These are phyloP conservation scores for Rhineura floridana DNA, from an alignment of 2,113 vertebrate species.

Conservation along the genomic window DNA sequence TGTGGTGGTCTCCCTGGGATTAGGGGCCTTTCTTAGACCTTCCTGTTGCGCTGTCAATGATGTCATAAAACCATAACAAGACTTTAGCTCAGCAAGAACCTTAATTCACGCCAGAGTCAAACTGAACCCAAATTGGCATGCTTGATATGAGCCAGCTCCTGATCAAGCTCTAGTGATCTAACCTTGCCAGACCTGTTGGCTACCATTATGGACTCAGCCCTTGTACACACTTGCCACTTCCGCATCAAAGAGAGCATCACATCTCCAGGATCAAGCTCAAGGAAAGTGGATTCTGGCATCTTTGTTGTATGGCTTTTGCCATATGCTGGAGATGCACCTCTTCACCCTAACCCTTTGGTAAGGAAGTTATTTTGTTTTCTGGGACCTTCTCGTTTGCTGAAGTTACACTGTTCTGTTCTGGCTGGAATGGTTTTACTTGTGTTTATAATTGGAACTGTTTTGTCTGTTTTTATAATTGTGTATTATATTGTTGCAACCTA, in stretches of 20 bases:
- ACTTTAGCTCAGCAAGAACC: not conserved
- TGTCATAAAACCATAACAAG: not conserved
- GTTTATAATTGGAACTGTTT: too few relatives aligned
- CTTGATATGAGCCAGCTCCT: not conserved
- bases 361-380: too few relatives aligned
- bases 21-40: not conserved
- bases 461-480: too few relatives aligned
- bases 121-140: not conserved
- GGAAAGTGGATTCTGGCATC: too few relatives aligned
- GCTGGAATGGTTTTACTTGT: too few relatives aligned
- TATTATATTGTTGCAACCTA: too few relatives aligned
- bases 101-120: not conserved
- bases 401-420: too few relatives aligned
- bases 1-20: not conserved
- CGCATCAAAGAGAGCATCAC: not conserved
- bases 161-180: not conserved
- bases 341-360: too few relatives aligned
- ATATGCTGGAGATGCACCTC: too few relatives aligned
- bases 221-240: not conserved
- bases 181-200: not conserved
- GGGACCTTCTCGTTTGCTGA: too few relatives aligned
- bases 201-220: not conserved
- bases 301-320: too few relatives aligned
- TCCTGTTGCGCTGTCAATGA: not conserved
- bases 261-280: not conserved